These are phyloP conservation scores for Parauchenoglanis ngamensis DNA, from an alignment of 2,797 vertebrate species.

Conservation along the genomic window DNA sequence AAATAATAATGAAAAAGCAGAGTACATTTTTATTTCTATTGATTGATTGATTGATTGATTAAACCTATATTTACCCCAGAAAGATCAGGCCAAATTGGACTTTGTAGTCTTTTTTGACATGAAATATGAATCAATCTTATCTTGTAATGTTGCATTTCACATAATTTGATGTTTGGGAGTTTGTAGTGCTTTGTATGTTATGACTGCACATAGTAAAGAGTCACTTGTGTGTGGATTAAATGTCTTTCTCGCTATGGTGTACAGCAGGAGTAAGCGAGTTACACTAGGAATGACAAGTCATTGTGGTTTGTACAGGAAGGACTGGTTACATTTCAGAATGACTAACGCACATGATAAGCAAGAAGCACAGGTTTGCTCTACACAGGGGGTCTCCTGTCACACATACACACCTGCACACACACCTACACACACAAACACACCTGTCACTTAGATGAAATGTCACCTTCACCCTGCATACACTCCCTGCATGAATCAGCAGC, in stretches of 20 bases:
- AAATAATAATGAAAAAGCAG: not conserved
- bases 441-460: constrained; percentile 46
- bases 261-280: not conserved
- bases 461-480: constrained; percentile 53
- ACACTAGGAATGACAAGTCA: not conserved
- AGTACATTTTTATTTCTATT: not conserved
- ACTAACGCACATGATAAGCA: constrained; percentile 18
- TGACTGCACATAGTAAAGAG: not conserved
- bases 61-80: not conserved
- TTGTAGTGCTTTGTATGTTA: not conserved
- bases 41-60: not conserved
- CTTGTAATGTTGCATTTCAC: not conserved
- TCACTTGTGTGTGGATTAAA: not conserved
- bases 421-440: constrained; percentile 36
- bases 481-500: constrained; percentile 20
- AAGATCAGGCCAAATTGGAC: not conserved
- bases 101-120: not conserved
- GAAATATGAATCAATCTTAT: not conserved
- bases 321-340: constrained; percentile 11
- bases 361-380: constrained; percentile 52
- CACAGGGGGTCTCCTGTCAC: constrained; percentile 19
- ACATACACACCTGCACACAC: not conserved
- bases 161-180: not conserved
- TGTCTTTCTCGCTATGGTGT: not conserved
- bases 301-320: not conserved